Percentiles rank a stretch among this genome's conserved stretches.
Evolutionary conservation across 92 coral and sea anemone genomes (phyloP).

Genomic region (Muricea muricata): DNA sequence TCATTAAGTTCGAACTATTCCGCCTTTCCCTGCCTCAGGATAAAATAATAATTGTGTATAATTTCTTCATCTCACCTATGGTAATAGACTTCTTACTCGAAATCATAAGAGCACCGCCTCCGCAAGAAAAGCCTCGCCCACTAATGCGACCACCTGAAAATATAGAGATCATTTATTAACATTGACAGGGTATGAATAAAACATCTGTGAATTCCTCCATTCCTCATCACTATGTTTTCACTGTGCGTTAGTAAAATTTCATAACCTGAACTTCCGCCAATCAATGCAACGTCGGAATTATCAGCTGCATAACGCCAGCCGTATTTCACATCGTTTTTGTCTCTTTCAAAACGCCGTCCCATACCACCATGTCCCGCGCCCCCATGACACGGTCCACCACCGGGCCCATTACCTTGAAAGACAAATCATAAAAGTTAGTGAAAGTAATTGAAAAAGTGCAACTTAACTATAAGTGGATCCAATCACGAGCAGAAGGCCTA

Average conservation of each 20-base stretch:
- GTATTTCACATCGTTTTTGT: neutral
- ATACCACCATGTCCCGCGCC: constrained; percentile 94
- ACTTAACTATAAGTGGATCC: too few species aligned
- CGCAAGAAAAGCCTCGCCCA: neutral
- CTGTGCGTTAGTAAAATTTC: too few species aligned
- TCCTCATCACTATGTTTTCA: too few species aligned
- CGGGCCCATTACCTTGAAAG: constrained; percentile 92
- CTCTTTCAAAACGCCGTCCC: constrained; percentile 69
- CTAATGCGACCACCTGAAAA: neutral
- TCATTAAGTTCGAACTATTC: neutral
- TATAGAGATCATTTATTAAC: too few species aligned
- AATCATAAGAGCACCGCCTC: constrained; percentile 9
- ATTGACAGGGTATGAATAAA: too few species aligned
- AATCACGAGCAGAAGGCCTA: too few species aligned
- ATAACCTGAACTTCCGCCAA: constrained; percentile 37
- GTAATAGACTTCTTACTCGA: neutral
- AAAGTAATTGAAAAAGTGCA: too few species aligned
- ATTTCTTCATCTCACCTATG: constrained; percentile 26
- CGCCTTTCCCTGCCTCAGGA: too few species aligned
- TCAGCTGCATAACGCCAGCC: constrained; percentile 13
- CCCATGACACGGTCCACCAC: constrained; percentile 77
- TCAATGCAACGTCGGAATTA: neutral
- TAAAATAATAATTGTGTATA: too few species aligned
- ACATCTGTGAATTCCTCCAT: too few species aligned
- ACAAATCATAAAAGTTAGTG: too few species aligned